Percentiles rank a stretch among this genome's conserved stretches.
phyloP scores from a whole-genome alignment of 2,113 vertebrate species.

The Cyanocitta stelleri region DNA sequence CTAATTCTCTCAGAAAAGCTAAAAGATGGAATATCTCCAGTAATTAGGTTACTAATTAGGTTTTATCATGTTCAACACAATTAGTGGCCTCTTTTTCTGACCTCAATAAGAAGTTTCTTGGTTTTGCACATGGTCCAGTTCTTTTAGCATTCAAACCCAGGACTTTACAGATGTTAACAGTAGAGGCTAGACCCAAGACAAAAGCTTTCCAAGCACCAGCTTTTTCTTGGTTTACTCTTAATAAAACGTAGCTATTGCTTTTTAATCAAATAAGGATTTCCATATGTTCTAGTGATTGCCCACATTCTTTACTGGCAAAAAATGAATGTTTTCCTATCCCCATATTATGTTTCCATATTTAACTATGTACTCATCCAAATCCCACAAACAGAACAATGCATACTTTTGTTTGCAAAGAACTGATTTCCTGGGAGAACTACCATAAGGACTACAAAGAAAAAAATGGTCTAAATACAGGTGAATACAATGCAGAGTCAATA shows the following conservation, averaged over 20 bases:
- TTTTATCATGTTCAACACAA: neutral
- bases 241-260: neutral
- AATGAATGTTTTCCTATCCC: neutral
- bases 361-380: neutral
- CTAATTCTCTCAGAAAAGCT: neutral
- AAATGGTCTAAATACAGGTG: neutral
- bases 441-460: neutral
- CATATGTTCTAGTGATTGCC: neutral
- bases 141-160: neutral
- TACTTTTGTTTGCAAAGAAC: neutral
- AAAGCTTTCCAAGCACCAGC: neutral
- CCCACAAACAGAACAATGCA: neutral
- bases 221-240: neutral
- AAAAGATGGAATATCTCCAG: neutral
- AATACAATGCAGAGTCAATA: neutral
- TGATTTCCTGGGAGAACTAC: neutral
- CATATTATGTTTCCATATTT: neutral
- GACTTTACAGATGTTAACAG: neutral
- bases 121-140: neutral
- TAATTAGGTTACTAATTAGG: neutral
- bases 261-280: slow-evolving; percentile 5
- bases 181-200: neutral
- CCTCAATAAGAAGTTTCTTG: neutral
- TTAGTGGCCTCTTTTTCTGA: neutral
- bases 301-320: neutral